Percentiles rank a stretch among this genome's conserved stretches.
Conservation (phyloP, 2,888 invertebrate species). For the Lepidocyrtinus sp. region DNA sequence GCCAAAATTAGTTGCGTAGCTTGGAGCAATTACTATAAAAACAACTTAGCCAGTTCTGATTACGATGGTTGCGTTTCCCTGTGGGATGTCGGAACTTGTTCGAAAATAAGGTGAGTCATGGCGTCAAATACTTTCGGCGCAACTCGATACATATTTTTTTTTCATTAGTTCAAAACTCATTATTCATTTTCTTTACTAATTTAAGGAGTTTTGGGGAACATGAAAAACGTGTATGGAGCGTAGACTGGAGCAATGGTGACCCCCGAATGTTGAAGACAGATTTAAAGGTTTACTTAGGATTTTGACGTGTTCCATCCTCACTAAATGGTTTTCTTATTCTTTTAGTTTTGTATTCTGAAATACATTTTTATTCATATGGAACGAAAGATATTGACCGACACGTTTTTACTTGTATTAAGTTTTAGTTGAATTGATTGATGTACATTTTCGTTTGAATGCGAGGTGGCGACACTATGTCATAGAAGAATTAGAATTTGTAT, state of each 20-base stretch:
- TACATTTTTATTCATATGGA: no score
- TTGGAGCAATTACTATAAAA: conserved; percentile 94
- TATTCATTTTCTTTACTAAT: conserved; percentile 14
- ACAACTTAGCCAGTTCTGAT: conserved; percentile 90
- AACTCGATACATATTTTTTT: no score
- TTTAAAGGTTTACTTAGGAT: conserved; percentile 80
- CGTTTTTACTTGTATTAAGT: no score
- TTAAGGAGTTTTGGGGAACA: conserved; percentile 84
- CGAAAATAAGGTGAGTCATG: conserved; percentile 76
- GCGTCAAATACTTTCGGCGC: no score
- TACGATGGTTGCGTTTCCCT: conserved; percentile 95
- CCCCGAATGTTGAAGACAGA: conserved; percentile 86
- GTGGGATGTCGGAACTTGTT: conserved; percentile 90
- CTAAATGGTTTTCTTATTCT: no score
- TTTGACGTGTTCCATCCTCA: no score
- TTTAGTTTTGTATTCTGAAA: no score
- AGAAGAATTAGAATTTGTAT: no score
- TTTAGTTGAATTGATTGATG: conserved; percentile 7
- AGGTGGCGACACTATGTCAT: no score
- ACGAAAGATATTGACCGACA: no score
- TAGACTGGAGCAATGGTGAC: conserved; percentile 94
- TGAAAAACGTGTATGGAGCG: conserved; percentile 96
- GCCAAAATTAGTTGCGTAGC: conserved; percentile 96
- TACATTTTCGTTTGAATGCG: no score
- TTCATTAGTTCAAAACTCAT: neutral